phyloP scores from a whole-genome alignment of 2,888 invertebrate species.

The Ceraclea dissimilis region DNA sequence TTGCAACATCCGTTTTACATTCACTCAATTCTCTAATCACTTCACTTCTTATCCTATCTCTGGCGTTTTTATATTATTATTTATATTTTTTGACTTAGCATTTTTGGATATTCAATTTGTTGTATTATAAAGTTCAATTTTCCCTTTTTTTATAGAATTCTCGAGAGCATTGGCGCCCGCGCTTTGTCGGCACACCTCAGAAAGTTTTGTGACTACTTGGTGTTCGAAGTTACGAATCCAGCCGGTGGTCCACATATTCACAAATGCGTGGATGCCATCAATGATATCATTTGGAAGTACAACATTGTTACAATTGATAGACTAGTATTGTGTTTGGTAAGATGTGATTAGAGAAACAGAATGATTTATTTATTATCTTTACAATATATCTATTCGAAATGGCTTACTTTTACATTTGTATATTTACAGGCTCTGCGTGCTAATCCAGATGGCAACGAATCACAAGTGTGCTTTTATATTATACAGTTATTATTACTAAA shows the following conservation, averaged over 20 bases:
- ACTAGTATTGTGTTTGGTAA: conserved; percentile 80
- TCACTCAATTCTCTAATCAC: too few relatives aligned
- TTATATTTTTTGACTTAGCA: too few relatives aligned
- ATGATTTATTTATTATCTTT: too few relatives aligned
- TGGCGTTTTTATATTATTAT: too few relatives aligned
- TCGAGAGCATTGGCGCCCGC: conserved; percentile 89
- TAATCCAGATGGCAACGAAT: conserved; percentile 83
- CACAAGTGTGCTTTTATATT: conserved; percentile 91
- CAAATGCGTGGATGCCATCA: conserved; percentile 91
- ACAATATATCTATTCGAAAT: neutral
- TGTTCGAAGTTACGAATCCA: conserved; percentile 85
- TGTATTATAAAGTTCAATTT: too few relatives aligned
- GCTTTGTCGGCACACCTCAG: conserved; percentile 85
- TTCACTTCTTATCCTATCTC: too few relatives aligned
- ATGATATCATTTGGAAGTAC: conserved; percentile 96
- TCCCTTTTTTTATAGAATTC: conserved; percentile 57
- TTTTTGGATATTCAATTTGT: too few relatives aligned
- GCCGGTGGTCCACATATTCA: conserved; percentile 84
- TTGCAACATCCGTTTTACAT: too few relatives aligned
- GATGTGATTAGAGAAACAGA: conserved; percentile 31
- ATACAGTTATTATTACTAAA: conserved; percentile 83
- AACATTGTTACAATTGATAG: conserved; percentile 93
- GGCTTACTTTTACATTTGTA: too few relatives aligned
- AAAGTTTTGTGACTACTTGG: conserved; percentile 91
- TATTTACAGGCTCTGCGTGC: conserved; percentile 66